Evolutionary conservation across 2,888 invertebrate species (phyloP).

Genomic region (Agrotis exclamationis): DNA sequence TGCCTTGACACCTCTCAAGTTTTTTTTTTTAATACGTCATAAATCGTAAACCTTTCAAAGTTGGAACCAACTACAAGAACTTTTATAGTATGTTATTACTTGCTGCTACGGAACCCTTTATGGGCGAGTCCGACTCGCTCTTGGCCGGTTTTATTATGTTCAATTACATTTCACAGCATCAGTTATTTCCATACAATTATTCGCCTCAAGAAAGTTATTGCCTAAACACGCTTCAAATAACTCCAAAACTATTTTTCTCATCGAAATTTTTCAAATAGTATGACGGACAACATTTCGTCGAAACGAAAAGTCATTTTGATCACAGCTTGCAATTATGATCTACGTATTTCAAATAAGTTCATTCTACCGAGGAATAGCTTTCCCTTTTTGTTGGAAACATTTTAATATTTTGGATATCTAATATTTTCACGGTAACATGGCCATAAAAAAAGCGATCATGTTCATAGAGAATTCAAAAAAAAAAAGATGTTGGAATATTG

Average conservation of each 20-base stretch:
- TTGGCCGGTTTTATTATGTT: too few relatives aligned
- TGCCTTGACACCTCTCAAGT: too few relatives aligned
- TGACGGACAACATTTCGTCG: background rate
- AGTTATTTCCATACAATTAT: background rate
- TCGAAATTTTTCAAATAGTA: background rate
- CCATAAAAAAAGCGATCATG: background rate
- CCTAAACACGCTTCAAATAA: background rate
- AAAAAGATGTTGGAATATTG: conserved; percentile 1
- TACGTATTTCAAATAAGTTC: background rate
- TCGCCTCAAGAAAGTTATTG: background rate
- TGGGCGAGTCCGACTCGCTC: too few relatives aligned
- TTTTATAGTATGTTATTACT: too few relatives aligned
- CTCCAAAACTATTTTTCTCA: conserved; percentile 7
- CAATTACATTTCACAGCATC: background rate
- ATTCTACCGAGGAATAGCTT: conserved; percentile 11
- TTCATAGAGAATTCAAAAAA: background rate
- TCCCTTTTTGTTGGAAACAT: background rate
- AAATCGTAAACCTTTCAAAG: too few relatives aligned
- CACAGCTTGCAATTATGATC: background rate
- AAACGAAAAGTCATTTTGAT: conserved; percentile 8
- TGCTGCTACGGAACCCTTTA: too few relatives aligned
- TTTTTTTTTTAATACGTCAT: too few relatives aligned
- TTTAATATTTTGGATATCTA: conserved; percentile 9
- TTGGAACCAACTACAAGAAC: too few relatives aligned
- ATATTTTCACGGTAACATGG: conserved; percentile 1